phyloP scores from a whole-genome alignment of 2,888 invertebrate genomes.

The Drosophila algonquin region DNA sequence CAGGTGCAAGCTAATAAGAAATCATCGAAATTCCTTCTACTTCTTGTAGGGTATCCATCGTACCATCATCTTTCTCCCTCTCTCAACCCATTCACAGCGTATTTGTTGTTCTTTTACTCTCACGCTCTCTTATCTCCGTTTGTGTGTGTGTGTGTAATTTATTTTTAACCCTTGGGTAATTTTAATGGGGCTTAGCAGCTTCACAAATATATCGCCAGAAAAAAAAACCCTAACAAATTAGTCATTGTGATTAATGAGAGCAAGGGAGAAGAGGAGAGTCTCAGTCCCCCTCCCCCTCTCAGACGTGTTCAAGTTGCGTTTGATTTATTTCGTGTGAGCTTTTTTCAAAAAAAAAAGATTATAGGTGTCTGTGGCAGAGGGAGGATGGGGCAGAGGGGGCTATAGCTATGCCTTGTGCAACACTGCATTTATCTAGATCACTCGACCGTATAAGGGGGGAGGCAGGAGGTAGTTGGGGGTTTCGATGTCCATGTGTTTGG shows the following conservation, averaged over 20 bases:
- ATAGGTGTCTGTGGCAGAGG: constrained; percentile 27
- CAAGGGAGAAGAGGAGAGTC: constrained; percentile 18
- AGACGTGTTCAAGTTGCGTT: constrained; percentile 39
- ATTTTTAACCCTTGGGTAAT: constrained; percentile 46
- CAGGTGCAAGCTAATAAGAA: not conserved
- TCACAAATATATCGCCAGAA: constrained; percentile 3
- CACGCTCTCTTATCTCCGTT: not conserved
- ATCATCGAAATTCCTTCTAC: not conserved
- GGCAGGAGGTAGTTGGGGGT: not conserved
- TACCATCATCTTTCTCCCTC: not conserved
- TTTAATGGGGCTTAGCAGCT: constrained; percentile 57
- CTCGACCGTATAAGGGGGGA: constrained; percentile 33
- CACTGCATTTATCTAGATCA: constrained; percentile 54
- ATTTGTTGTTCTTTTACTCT: not conserved
- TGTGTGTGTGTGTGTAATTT: constrained; percentile 14
- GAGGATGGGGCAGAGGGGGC: not conserved
- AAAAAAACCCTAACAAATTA: constrained; percentile 53
- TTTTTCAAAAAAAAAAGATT: no score
- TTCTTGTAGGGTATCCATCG: not conserved
- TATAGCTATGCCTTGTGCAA: constrained; percentile 48
- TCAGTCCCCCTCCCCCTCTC: not conserved
- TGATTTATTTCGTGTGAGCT: constrained; percentile 51
- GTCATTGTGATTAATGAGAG: constrained; percentile 73
- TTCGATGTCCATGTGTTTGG: constrained; percentile 22
- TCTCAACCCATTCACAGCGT: not conserved